A percentile compares a stretch with the other conserved stretches of the same genome.
These are phyloP conservation scores for Helarctos malayanus DNA, from an alignment of 2,797 vertebrate species.

Conservation along the genomic window DNA sequence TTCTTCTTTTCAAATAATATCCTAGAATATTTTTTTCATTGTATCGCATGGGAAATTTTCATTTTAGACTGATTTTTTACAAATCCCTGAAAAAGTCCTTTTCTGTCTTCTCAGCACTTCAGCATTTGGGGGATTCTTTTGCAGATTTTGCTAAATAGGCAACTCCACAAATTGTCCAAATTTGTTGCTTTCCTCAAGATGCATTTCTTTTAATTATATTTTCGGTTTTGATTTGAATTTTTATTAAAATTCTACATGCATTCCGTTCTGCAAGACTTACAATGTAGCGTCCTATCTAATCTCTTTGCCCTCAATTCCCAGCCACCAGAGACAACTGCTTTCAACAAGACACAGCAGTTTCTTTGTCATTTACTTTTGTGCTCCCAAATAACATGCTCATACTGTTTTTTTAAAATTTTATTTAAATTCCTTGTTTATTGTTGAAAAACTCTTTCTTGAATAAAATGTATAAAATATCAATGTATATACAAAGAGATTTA, in stretches of 20 bases:
- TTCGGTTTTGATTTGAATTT: slow-evolving; percentile 42
- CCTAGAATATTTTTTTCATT: background rate
- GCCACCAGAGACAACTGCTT: background rate
- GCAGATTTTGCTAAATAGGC: slow-evolving; percentile 32
- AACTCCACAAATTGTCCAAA: slow-evolving; percentile 16
- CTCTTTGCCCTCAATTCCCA: background rate
- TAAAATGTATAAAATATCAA: slow-evolving; percentile 12
- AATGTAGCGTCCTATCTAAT: background rate
- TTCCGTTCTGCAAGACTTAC: background rate
- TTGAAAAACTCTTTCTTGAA: background rate
- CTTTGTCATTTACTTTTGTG: background rate
- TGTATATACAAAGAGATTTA: background rate
- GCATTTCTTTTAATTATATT: background rate
- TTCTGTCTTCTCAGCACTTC: slow-evolving; percentile 52
- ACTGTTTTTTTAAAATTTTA: background rate
- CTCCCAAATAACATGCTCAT: background rate
- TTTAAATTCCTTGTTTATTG: background rate
- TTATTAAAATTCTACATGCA: background rate
- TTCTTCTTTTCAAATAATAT: background rate
- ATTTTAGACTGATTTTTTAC: background rate
- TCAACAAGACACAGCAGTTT: background rate
- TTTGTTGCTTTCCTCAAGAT: slow-evolving; percentile 32
- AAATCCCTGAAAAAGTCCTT: background rate
- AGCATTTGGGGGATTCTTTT: background rate
- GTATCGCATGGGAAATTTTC: background rate